A percentile compares a stretch with the other conserved stretches of the same genome.
These are phyloP conservation scores for Sinosuthora webbiana DNA, from an alignment of 2,113 vertebrate species.

Conservation along the genomic window DNA sequence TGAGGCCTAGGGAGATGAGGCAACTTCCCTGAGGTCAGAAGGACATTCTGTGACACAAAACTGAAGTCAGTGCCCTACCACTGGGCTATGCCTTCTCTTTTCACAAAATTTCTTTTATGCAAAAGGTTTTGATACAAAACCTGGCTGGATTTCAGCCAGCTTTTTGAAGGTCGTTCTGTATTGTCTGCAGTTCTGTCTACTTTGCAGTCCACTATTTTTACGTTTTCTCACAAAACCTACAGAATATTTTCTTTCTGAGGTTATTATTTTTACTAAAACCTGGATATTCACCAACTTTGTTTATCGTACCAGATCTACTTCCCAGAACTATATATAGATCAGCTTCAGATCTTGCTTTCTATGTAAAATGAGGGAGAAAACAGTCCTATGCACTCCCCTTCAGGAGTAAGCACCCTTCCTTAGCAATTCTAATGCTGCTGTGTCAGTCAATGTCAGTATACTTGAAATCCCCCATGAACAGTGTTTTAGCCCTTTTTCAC, in stretches of 20 bases:
- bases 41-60: slow-evolving; percentile 1
- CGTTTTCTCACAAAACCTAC: neutral
- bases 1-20: neutral
- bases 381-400: neutral
- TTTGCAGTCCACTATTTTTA: neutral
- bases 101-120: neutral
- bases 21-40: neutral
- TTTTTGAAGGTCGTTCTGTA: slow-evolving; percentile 18
- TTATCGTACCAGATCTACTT: neutral
- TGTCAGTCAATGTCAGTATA: slow-evolving; percentile 53
- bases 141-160: neutral
- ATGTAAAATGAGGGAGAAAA: neutral
- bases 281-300: neutral
- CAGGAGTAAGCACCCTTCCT: slow-evolving; percentile 2
- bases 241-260: neutral
- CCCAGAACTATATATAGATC: neutral
- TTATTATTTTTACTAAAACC: neutral
- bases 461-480: slow-evolving; percentile 40
- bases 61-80: neutral
- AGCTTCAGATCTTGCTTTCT: slow-evolving; percentile 20
- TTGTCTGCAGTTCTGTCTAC: slow-evolving; percentile 3
- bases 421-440: slow-evolving; percentile 46
- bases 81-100: neutral
- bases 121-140: neutral
- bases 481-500: slow-evolving; percentile 36